Evolutionary conservation across 2,113 vertebrate species (phyloP).

Genomic region (Morone chrysops): DNA sequence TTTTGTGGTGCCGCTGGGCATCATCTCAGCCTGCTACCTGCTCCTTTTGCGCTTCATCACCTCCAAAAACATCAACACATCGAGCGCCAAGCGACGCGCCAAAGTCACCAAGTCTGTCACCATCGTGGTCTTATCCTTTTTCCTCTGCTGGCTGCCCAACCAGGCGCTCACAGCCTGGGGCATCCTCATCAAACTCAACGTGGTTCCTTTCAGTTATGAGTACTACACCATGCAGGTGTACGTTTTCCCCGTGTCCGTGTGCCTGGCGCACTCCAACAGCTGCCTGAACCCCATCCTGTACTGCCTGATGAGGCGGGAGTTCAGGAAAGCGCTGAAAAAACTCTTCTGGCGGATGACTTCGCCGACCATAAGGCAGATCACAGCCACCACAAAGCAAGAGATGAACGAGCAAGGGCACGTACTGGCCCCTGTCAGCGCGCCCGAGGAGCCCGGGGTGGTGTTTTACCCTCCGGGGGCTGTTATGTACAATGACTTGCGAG

Average conservation of each 20-base stretch:
- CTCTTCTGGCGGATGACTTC: slow-evolving; percentile 92
- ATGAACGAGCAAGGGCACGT: slow-evolving; percentile 84
- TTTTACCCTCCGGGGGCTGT: slow-evolving; percentile 91
- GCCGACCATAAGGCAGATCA: slow-evolving; percentile 90
- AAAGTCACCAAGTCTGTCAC: slow-evolving; percentile 95
- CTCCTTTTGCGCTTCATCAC: slow-evolving; percentile 92
- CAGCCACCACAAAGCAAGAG: slow-evolving; percentile 89
- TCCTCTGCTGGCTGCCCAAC: slow-evolving; percentile 97
- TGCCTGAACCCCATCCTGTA: slow-evolving; percentile 96
- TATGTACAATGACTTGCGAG: slow-evolving; percentile 85
- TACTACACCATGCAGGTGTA: slow-evolving; percentile 95
- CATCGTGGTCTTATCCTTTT: slow-evolving; percentile 94
- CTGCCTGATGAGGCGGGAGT: slow-evolving; percentile 95
- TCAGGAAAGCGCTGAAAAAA: slow-evolving; percentile 91
- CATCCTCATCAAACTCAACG: slow-evolving; percentile 95
- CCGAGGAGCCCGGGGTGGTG: slow-evolving; percentile 73
- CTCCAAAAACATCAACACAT: slow-evolving; percentile 84
- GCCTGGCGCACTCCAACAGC: slow-evolving; percentile 97
- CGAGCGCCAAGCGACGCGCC: slow-evolving; percentile 89
- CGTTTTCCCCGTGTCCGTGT: slow-evolving; percentile 93
- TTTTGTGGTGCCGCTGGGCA: slow-evolving; percentile 88
- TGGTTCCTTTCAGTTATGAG: slow-evolving; percentile 90
- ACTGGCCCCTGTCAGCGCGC: slow-evolving; percentile 70
- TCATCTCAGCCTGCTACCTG: slow-evolving; percentile 92
- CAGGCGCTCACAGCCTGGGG: slow-evolving; percentile 96